Percentiles rank a stretch among this genome's conserved stretches.
phyloP scores from a whole-genome alignment of 2,113 vertebrate species.

The Ciconia maguari region DNA sequence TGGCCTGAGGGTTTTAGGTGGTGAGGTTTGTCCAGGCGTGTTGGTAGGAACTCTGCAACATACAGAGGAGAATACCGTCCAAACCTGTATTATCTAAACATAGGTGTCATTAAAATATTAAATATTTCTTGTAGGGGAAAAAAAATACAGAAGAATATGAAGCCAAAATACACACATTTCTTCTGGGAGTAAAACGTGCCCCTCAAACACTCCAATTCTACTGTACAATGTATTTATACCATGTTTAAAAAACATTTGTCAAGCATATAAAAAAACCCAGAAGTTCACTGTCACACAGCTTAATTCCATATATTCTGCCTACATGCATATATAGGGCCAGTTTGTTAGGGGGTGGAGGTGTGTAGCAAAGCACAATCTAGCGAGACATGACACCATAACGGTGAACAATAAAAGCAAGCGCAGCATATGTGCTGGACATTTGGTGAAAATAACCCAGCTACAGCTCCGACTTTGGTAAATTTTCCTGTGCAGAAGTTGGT shows the following conservation, averaged over 20 bases:
- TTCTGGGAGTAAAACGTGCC: conserved; percentile 14
- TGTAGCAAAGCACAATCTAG: conserved; percentile 69
- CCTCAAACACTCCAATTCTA: conserved; percentile 4
- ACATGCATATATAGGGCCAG: conserved; percentile 49
- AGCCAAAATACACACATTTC: conserved; percentile 27
- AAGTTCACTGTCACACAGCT: conserved; percentile 60
- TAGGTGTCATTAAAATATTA: background rate
- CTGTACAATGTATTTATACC: conserved; percentile 25
- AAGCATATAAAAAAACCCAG: conserved; percentile 32
- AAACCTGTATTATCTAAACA: conserved; percentile 47
- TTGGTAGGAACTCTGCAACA: background rate
- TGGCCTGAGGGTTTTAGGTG: conserved; percentile 29
- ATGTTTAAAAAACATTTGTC: conserved; percentile 63
- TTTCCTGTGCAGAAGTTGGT: background rate
- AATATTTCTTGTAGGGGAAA: background rate
- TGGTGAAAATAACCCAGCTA: conserved; percentile 56
- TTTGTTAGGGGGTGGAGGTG: conserved; percentile 69
- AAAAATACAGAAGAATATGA: background rate
- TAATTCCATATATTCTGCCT: conserved; percentile 57
- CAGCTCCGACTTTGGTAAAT: background rate
- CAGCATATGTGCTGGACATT: conserved; percentile 64
- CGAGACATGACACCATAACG: conserved; percentile 65
- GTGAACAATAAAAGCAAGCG: conserved; percentile 62
- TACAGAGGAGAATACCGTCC: conserved; percentile 14
- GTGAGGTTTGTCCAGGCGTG: conserved; percentile 47